A percentile compares a stretch with the other conserved stretches of the same genome.
Conservation (phyloP, 2,113 vertebrate genomes). For the Pseudorasbora parva region DNA sequence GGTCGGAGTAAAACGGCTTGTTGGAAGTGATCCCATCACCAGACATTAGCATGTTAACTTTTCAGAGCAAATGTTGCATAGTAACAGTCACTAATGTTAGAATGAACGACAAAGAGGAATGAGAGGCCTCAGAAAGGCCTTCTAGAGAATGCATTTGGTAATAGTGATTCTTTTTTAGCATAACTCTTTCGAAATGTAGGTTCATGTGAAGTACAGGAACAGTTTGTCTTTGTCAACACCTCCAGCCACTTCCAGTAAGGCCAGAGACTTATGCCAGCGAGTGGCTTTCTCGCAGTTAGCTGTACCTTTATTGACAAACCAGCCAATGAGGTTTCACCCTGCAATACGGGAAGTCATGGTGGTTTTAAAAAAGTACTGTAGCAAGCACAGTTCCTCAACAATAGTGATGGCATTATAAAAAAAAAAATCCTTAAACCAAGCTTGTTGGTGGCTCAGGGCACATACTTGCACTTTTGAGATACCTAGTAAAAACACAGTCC, state of each 20-base stretch:
- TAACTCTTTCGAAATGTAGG: slow-evolving; percentile 31
- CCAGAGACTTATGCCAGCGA: slow-evolving; percentile 16
- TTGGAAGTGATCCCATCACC: slow-evolving; percentile 4
- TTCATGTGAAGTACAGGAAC: slow-evolving; percentile 24
- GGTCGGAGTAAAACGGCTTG: not conserved
- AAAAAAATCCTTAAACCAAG: slow-evolving; percentile 28
- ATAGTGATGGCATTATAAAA: slow-evolving; percentile 41
- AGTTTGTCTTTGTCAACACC: slow-evolving; percentile 36
- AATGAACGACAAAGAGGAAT: slow-evolving; percentile 61
- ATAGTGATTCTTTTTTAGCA: slow-evolving; percentile 25
- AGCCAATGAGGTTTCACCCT: not conserved
- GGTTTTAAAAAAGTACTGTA: slow-evolving; percentile 46
- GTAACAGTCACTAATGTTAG: slow-evolving; percentile 66
- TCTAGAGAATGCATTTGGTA: not conserved
- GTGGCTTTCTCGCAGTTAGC: not conserved
- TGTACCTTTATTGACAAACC: slow-evolving; percentile 29
- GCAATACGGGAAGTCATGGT: slow-evolving; percentile 43
- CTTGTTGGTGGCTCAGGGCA: not conserved
- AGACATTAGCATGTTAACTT: slow-evolving; percentile 18
- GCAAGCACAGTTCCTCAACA: slow-evolving; percentile 43
- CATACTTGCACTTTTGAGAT: slow-evolving; percentile 17
- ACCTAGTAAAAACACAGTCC: not conserved
- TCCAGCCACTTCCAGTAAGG: slow-evolving; percentile 42
- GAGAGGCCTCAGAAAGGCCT: not conserved
- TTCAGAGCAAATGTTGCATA: slow-evolving; percentile 43